Evolutionary conservation across 2,797 vertebrate species (phyloP).

Genomic region (Mastacembelus armatus): DNA sequence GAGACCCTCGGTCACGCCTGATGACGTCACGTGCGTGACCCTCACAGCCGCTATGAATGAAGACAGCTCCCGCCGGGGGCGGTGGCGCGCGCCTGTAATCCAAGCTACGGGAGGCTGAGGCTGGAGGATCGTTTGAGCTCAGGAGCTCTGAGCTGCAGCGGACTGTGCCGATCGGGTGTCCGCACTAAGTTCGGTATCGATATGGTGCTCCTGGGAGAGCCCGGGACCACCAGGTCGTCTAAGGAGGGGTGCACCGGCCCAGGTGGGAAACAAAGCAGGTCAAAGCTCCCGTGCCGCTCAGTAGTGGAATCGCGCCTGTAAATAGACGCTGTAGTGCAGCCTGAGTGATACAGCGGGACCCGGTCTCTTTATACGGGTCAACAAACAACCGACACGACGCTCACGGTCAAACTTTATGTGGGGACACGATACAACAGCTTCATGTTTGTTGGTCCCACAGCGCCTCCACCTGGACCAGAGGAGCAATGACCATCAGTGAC

Average conservation of each 20-base stretch:
- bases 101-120: constrained; percentile 69
- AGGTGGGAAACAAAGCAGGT: constrained; percentile 81
- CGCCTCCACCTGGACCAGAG: too few species aligned
- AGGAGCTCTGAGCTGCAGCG: constrained; percentile 64
- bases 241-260: constrained; percentile 77
- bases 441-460: too few species aligned
- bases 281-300: constrained; percentile 77
- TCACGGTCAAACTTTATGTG: too few species aligned
- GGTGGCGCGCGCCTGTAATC: too few species aligned
- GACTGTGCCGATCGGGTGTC: constrained; percentile 69
- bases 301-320: constrained; percentile 78
- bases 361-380: too few species aligned
- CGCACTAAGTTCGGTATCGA: constrained; percentile 72
- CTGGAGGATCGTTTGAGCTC: constrained; percentile 66
- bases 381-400: too few species aligned
- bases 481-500: too few species aligned
- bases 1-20: too few species aligned
- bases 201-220: constrained; percentile 76
- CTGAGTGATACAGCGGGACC: constrained; percentile 67
- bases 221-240: constrained; percentile 71
- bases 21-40: too few species aligned
- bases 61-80: too few species aligned
- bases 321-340: constrained; percentile 70
- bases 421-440: too few species aligned
- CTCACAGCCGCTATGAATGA: too few species aligned